Base-by-base conservation (phyloP, 2,797 vertebrate genomes). In the Dromococcyx pavoninus region DNA sequence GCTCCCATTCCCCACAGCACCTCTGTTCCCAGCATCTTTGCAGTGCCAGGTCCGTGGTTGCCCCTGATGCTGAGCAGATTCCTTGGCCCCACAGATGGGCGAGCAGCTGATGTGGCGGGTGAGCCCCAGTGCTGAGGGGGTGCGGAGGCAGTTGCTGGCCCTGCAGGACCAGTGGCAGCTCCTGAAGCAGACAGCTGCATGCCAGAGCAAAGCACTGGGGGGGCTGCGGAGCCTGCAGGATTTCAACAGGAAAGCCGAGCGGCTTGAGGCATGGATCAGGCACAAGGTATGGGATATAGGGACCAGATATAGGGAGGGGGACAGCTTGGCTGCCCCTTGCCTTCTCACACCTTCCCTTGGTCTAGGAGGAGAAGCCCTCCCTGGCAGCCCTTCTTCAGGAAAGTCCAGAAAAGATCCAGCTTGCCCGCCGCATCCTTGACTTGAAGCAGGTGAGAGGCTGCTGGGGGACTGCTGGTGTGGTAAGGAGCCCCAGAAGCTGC, bases 341-440 rank as follows among this genome's bases (percentile, higher is more conserved):
- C 50, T 84, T 73, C 79, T 91, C 58, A 86, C 33, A 60, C 33
- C 21, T 5, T 67, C 33, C 28, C 33, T 24, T 91, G 61, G 94
- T 95, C 95, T 98, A 99, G 98, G 98, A 99, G 97, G 98, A 98
- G 91, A 98, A 98, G 88, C 98, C 98, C 56, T 98, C 97, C 70
- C 97, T 99, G 96, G 93, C 85, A 76, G 96, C 96, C 32, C 97
- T 98, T 91, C 95, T 99, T 57, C 98, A 98, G 89, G 98, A 98
- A 82, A 98, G 97, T 86, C 97, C 97, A 0, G 99, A 99, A 97
- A 99, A 99, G 97, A 98, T 99, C 97, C 99, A 99, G 97, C 97
- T 99, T 92, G 98, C 98, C 32, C 97, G 98, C 80, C 98, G 97
- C 77, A 99, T 99, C 96, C 97, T 99, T 91, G 98, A 99, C 98